Percentiles rank a stretch among this genome's conserved stretches.
These are phyloP conservation scores for Vulpes vulpes DNA, from an alignment of 2,113 vertebrate genomes.

Conservation along the genomic window DNA sequence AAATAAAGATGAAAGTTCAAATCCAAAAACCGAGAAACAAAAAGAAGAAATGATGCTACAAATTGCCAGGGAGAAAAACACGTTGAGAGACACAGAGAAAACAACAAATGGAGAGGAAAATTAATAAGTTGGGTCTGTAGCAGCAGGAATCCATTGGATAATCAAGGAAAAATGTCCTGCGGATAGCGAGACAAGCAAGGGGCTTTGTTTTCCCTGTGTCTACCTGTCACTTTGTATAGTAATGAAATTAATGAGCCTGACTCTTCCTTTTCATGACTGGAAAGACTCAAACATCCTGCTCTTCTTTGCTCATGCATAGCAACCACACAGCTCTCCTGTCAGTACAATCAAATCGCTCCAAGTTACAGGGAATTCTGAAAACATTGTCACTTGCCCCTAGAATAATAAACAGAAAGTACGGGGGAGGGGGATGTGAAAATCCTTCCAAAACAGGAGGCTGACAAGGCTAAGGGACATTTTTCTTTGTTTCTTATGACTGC, in stretches of 20 bases:
- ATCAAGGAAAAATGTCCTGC: constrained; percentile 51
- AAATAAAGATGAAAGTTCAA: constrained; percentile 35
- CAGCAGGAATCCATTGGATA: constrained; percentile 12
- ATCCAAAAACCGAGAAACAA: not conserved
- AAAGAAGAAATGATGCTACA: constrained; percentile 39
- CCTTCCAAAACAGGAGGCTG: not conserved
- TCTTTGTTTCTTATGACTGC: not conserved
- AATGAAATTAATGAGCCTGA: constrained; percentile 76
- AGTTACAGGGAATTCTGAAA: constrained; percentile 49
- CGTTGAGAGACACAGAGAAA: constrained; percentile 17
- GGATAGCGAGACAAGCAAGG: not conserved
- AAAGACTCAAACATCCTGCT: constrained; percentile 32
- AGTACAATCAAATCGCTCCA: constrained; percentile 36
- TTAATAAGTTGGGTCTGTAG: constrained; percentile 7
- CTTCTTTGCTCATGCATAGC: not conserved
- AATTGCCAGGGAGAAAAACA: constrained; percentile 47
- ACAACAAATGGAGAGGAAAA: constrained; percentile 55
- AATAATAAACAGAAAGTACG: constrained; percentile 30
- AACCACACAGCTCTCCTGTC: constrained; percentile 43
- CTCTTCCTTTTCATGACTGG: constrained; percentile 48
- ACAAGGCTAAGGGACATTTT: not conserved
- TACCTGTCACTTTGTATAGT: constrained; percentile 68
- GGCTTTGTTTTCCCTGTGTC: constrained; percentile 56
- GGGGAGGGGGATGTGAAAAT: not conserved
- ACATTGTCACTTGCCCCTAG: not conserved